A percentile compares a stretch with the other conserved stretches of the same genome.
Evolutionary conservation across 2,113 vertebrate species (phyloP).

Genomic region (Choloepus hoffmanni): DNA sequence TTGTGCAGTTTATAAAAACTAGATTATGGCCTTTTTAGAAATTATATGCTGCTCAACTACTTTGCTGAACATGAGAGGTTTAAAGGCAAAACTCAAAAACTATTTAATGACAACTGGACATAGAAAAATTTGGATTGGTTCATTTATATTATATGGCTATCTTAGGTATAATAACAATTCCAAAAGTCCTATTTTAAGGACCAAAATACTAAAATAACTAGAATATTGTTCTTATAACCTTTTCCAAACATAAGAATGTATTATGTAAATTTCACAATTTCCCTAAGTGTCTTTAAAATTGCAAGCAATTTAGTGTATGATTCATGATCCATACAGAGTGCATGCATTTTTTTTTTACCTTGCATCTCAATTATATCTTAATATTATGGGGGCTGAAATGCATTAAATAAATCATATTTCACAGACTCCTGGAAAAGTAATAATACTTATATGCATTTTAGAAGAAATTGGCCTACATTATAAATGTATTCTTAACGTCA

Average conservation of each 20-base stretch:
- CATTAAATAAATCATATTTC: constrained; percentile 90
- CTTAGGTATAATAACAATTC: constrained; percentile 55
- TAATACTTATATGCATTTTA: constrained; percentile 86
- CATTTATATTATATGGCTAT: neutral
- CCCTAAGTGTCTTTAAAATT: constrained; percentile 89
- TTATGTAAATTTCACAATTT: constrained; percentile 87
- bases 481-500: constrained; percentile 88
- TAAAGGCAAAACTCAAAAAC: constrained; percentile 43
- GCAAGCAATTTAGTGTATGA: constrained; percentile 87
- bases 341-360: constrained; percentile 75
- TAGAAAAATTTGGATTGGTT: constrained; percentile 12
- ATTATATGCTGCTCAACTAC: constrained; percentile 26
- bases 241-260: constrained; percentile 83
- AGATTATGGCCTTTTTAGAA: constrained; percentile 59
- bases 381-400: constrained; percentile 86
- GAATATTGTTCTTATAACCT: constrained; percentile 83
- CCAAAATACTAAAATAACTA: constrained; percentile 81
- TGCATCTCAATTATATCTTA: constrained; percentile 88
- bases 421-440: constrained; percentile 83
- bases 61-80: neutral
- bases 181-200: constrained; percentile 65
- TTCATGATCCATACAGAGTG: constrained; percentile 84
- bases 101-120: neutral
- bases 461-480: constrained; percentile 85
- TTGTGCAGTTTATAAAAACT: constrained; percentile 33